These are phyloP conservation scores for Paramormyrops kingsleyae DNA, from an alignment of 2,113 vertebrate genomes.

Conservation along the genomic window DNA sequence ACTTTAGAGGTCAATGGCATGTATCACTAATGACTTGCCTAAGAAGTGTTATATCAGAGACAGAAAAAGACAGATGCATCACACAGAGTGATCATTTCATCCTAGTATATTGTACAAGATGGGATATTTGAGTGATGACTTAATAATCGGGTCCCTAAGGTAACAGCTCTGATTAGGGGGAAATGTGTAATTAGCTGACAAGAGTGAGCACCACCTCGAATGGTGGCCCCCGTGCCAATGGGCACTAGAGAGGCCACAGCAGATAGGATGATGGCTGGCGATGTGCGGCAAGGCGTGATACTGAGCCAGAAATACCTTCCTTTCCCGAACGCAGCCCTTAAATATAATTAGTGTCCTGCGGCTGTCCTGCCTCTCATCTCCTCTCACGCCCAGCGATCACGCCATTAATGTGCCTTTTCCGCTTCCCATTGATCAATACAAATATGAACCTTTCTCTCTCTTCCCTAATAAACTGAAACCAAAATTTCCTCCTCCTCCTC, in stretches of 20 bases:
- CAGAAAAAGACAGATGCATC: not conserved
- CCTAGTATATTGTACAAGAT: not conserved
- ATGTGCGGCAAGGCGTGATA: too few relatives aligned
- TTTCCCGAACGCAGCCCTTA: not conserved
- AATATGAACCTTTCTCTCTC: not conserved
- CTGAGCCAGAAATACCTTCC: not conserved
- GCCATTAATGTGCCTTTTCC: not conserved
- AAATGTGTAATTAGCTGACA: conserved; percentile 10
- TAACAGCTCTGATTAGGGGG: conserved; percentile 1
- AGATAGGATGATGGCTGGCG: not conserved
- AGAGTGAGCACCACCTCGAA: not conserved
- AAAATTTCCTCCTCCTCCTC: not conserved
- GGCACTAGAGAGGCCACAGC: too few relatives aligned
- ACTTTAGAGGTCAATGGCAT: not conserved
- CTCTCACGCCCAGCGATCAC: not conserved
- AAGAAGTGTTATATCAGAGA: not conserved
- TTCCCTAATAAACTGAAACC: not conserved
- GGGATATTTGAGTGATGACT: not conserved
- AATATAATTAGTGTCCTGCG: not conserved
- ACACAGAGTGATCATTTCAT: not conserved
- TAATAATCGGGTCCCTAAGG: conserved; percentile 9
- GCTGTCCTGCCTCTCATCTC: not conserved
- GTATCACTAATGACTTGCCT: not conserved
- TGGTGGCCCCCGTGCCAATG: not conserved
- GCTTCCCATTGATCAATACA: not conserved